Base-by-base conservation (phyloP, 2,888 invertebrate genomes). In the Plebejus anna region DNA sequence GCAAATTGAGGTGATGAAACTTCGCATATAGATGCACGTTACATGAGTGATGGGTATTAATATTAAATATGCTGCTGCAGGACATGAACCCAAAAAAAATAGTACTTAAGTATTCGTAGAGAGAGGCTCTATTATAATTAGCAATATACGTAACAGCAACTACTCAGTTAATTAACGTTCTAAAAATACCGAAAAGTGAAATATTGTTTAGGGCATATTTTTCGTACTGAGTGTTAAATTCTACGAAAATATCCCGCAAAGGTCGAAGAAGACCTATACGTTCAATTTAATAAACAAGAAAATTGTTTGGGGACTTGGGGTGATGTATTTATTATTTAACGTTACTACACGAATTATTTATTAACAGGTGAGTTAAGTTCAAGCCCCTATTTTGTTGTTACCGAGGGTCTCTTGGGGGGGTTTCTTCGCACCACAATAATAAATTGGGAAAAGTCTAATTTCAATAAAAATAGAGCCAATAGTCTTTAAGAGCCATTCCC, bases 1-100 rank as follows among this genome's bases (percentile, higher is more conserved):
- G 70, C 73, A 55, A 72, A 72, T 78, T 38, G 59, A 75, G 36
- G 76, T 72, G 78, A 73, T 75, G 78, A 78, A 72, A 70, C 75
- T 42, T 71, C 61, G 47, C 57, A 55, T 71, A 77, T 36, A 70
- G 32, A 13, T 36, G 22, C 55, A 57, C 51, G 47, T 13, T 28
- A 32, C 16, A 73, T 73, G 28, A 51, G 3, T 47, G 22, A 66
- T 66, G 66, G 28, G 13, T 36, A 13, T 66, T 13, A 36, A 36
- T 16, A 36, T 32, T 32, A 32, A 13, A 66, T 36, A 66, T 5
- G 9, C 61, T 32, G 11, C 11, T 61, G 22, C 22, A 22, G 22
- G 28, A 61, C 4, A 66, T 36, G 3, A 32, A 66, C 11, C 9
- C 1, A 36, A 66, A 66, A 66, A 36, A 9, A 61, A 61, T 11